Evolutionary conservation across 2,113 vertebrate genomes (phyloP).

Genomic region (Gymnogyps californianus): DNA sequence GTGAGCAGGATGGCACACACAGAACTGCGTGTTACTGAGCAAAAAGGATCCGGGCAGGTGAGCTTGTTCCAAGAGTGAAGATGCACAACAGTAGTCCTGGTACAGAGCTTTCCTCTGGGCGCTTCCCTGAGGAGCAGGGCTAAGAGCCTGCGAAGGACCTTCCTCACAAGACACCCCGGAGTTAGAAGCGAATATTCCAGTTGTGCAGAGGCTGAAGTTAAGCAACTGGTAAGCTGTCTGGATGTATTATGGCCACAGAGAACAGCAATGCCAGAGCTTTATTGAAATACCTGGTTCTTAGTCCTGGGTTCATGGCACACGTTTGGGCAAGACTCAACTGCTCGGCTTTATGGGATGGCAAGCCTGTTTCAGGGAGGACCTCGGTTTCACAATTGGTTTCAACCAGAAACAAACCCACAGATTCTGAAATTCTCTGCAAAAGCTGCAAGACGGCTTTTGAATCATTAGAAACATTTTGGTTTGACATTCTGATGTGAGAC

Average conservation of each 20-base stretch:
- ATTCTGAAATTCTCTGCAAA: not conserved
- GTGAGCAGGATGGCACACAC: not conserved
- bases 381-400: not conserved
- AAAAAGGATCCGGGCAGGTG: not conserved
- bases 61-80: not conserved
- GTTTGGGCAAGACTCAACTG: not conserved
- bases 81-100: not conserved
- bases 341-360: not conserved
- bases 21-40: not conserved
- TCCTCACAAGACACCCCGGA: not conserved
- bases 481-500: not conserved
- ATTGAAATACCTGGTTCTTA: not conserved
- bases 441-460: not conserved
- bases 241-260: not conserved
- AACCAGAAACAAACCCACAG: not conserved
- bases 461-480: not conserved
- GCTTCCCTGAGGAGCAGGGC: not conserved
- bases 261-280: not conserved
- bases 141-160: not conserved
- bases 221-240: not conserved
- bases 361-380: not conserved
- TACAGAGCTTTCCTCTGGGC: not conserved
- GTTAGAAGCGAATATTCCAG: not conserved
- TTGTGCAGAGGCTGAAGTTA: not conserved
- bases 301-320: not conserved